Evolutionary conservation across 1,140 invertebrate species (phyloP).

Genomic region (Pogonus chalceus): DNA sequence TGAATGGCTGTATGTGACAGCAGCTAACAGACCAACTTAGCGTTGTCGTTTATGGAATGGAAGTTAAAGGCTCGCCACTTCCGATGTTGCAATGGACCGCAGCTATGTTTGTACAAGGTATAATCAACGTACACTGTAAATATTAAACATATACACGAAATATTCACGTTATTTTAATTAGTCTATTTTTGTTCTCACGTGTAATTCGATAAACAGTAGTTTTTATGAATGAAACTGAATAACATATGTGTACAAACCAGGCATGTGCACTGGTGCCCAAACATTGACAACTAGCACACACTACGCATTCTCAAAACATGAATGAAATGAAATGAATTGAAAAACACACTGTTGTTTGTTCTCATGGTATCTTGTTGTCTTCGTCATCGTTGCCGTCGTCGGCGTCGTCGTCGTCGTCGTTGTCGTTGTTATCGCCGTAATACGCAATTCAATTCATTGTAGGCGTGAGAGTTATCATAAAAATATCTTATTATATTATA

Average conservation of each 20-base stretch:
- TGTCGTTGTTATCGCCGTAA: no score
- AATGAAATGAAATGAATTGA: no score
- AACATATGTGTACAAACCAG: slow-evolving; percentile 16
- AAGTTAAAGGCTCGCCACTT: slow-evolving; percentile 17
- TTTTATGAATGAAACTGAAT: slow-evolving; percentile 16
- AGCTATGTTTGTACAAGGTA: neutral
- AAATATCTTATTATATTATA: neutral
- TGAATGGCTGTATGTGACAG: slow-evolving; percentile 9
- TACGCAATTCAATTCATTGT: slow-evolving; percentile 1
- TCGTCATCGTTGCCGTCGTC: no score
- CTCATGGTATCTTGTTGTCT: no score
- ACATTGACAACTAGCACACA: slow-evolving; percentile 15
- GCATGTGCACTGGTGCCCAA: slow-evolving; percentile 16
- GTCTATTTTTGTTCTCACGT: slow-evolving; percentile 8
- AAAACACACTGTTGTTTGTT: no score
- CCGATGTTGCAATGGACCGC: slow-evolving; percentile 15
- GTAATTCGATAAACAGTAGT: slow-evolving; percentile 12
- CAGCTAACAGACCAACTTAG: neutral
- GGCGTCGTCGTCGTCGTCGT: no score
- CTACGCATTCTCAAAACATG: slow-evolving; percentile 19
- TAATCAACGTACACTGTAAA: slow-evolving; percentile 5
- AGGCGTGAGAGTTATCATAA: neutral
- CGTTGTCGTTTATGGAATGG: slow-evolving; percentile 8
- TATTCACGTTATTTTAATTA: slow-evolving; percentile 4
- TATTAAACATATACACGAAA: neutral